Evolutionary conservation across 2,797 vertebrate species (phyloP).

Genomic region (Bufotes viridis): DNA sequence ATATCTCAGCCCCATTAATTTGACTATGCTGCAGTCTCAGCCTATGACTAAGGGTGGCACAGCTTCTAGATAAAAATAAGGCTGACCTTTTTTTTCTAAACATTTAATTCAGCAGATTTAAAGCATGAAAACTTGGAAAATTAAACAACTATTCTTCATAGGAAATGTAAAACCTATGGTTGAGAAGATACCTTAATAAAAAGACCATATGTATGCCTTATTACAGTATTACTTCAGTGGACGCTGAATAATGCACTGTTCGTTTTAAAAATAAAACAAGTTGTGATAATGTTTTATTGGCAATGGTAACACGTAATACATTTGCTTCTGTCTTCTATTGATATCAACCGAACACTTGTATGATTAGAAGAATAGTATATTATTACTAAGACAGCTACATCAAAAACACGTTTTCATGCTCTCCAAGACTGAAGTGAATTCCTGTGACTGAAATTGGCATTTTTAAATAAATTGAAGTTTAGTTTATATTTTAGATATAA

Average conservation of each 20-base stretch:
- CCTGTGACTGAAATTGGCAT: conserved; percentile 6
- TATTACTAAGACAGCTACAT: conserved; percentile 20
- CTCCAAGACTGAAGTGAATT: not conserved
- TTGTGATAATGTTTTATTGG: conserved; percentile 23
- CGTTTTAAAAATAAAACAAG: not conserved
- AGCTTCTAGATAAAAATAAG: not conserved
- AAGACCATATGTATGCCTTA: not conserved
- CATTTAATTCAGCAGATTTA: not conserved
- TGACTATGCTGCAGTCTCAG: not conserved
- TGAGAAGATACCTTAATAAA: not conserved
- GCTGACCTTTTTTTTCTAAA: not conserved
- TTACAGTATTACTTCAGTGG: not conserved
- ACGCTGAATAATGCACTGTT: not conserved
- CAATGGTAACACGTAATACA: not conserved
- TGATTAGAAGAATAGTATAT: not conserved
- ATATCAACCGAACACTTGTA: not conserved
- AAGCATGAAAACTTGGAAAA: not conserved
- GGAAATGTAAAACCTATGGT: not conserved
- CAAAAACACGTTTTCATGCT: conserved; percentile 18
- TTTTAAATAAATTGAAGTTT: conserved; percentile 14
- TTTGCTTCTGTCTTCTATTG: conserved; percentile 9
- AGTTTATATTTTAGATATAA: conserved; percentile 6
- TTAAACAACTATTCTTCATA: not conserved
- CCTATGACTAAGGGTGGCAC: not conserved
- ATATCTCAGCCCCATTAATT: not conserved